These are phyloP conservation scores for Prionace glauca DNA, from an alignment of 2,797 vertebrate genomes.

Conservation along the genomic window DNA sequence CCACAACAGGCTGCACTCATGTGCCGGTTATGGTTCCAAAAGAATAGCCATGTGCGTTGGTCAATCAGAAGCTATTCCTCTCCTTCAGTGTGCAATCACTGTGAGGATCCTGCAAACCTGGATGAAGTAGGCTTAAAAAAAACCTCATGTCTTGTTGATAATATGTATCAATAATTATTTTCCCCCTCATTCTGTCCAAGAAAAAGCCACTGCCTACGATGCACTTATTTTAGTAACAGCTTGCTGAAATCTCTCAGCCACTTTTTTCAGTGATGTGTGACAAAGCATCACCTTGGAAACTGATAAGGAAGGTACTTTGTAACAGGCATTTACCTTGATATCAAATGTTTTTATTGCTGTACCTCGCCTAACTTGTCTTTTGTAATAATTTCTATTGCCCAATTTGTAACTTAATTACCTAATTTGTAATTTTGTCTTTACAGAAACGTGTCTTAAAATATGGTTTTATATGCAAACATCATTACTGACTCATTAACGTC, in stretches of 20 bases:
- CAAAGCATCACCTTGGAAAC: not conserved
- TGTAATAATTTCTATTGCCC: too few relatives aligned
- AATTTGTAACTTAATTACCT: too few relatives aligned
- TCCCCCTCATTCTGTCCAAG: not conserved
- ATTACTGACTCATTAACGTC: not conserved
- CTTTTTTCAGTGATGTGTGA: not conserved
- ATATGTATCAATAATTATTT: not conserved
- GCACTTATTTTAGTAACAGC: not conserved
- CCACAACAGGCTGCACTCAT: not conserved
- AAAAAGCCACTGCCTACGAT: not conserved
- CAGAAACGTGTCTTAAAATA: not conserved
- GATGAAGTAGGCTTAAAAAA: not conserved
- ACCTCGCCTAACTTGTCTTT: not conserved
- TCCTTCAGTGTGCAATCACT: not conserved
- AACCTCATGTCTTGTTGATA: not conserved
- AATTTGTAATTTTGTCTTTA: not conserved
- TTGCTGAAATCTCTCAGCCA: not conserved
- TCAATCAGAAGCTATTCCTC: not conserved
- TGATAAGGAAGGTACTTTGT: not conserved
- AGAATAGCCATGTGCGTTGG: not conserved
- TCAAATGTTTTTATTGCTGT: not conserved
- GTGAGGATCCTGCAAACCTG: not conserved
- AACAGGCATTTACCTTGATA: not conserved
- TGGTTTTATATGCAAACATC: not conserved
- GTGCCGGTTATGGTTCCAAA: not conserved